A percentile compares a stretch with the other conserved stretches of the same genome.
Conservation (phyloP, 2,113 vertebrate genomes). For the Lepus timidus region DNA sequence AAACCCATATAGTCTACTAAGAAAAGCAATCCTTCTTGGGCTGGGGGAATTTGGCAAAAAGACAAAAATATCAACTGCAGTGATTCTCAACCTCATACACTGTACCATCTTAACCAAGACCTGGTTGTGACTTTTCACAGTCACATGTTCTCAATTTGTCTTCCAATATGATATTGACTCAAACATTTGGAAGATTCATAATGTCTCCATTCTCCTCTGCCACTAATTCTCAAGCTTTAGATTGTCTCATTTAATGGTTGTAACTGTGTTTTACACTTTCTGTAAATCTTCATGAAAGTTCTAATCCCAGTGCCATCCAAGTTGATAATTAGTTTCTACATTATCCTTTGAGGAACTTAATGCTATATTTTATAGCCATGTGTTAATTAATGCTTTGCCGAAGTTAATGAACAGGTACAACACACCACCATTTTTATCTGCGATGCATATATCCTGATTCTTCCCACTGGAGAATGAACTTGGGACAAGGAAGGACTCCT, state of each 20-base stretch:
- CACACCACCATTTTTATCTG: neutral
- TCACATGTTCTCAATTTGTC: constrained; percentile 63
- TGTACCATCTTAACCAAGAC: neutral
- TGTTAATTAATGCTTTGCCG: neutral
- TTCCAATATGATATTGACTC: constrained; percentile 50
- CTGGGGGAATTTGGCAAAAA: neutral
- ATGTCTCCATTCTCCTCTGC: constrained; percentile 43
- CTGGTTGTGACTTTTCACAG: neutral
- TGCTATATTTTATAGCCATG: neutral
- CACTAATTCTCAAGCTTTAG: constrained; percentile 60
- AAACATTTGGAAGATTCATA: constrained; percentile 37
- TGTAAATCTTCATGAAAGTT: constrained; percentile 65
- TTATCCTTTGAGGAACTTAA: neutral
- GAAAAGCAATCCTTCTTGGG: neutral
- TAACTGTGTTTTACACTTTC: constrained; percentile 13
- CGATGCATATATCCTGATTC: neutral
- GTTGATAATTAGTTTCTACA: neutral
- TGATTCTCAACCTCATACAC: neutral
- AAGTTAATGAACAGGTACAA: neutral
- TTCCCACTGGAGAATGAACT: neutral
- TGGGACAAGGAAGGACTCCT: neutral
- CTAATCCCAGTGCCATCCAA: neutral
- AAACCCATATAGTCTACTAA: neutral
- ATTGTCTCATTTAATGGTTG: constrained; percentile 66
- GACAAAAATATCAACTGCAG: neutral